These are phyloP conservation scores for Rynchops niger DNA, from an alignment of 2,113 vertebrate species.

Conservation along the genomic window DNA sequence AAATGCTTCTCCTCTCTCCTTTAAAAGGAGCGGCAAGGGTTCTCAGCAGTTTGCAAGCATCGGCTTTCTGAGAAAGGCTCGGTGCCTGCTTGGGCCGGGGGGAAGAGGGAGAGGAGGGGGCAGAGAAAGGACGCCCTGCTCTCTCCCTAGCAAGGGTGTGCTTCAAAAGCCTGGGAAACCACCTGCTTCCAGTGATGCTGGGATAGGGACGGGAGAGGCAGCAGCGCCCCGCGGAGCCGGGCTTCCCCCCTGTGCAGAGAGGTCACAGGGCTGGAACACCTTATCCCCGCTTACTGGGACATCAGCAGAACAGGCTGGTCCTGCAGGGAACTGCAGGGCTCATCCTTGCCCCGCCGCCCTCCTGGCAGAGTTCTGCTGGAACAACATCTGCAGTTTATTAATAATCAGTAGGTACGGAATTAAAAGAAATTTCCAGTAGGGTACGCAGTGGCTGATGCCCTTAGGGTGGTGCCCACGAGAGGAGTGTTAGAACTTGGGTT, in stretches of 20 bases:
- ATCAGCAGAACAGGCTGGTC: not conserved
- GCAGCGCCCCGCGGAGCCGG: accelerated
- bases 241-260: not conserved
- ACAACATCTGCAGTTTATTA: not conserved
- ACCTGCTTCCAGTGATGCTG: not conserved
- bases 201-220: not conserved
- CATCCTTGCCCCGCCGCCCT: accelerated
- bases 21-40: not conserved
- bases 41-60: not conserved
- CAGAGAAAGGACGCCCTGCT: not conserved
- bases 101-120: not conserved
- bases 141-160: not conserved
- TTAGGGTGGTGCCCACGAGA: accelerated
- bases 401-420: not conserved
- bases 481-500: not conserved
- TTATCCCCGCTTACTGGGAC: not conserved
- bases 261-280: not conserved
- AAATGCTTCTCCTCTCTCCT: not conserved
- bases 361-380: not conserved
- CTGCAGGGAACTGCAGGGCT: not conserved
- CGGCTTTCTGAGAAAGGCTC: not conserved
- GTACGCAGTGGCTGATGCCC: not conserved
- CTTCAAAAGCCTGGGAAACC: not conserved
- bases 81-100: not conserved
- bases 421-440: not conserved